Conservation (phyloP, 2,888 invertebrate genomes). For the Ophion slaviceki region DNA sequence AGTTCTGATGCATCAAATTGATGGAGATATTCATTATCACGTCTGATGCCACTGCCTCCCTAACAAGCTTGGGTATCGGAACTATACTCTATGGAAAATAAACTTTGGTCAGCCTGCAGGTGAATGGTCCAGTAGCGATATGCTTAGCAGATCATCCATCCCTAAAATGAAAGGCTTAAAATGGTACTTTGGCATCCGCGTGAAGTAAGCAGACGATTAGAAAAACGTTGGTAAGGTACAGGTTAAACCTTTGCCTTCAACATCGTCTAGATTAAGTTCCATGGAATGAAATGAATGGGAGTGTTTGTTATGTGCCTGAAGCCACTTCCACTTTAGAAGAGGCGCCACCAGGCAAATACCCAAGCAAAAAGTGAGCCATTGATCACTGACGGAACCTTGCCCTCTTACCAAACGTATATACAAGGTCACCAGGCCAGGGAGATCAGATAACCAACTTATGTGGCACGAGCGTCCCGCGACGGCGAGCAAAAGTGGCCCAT, state of each 20-base stretch:
- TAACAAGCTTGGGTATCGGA: neutral
- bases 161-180: neutral
- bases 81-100: neutral
- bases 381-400: slow-evolving; percentile 20
- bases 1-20: neutral
- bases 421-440: slow-evolving; percentile 6
- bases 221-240: too few relatives aligned
- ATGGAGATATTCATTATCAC: neutral
- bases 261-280: too few relatives aligned
- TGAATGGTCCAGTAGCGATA: too few relatives aligned
- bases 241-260: too few relatives aligned
- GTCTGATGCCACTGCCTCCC: neutral
- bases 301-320: neutral
- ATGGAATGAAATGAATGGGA: too few relatives aligned
- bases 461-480: neutral
- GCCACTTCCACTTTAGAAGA: neutral
- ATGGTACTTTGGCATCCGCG: neutral
- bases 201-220: neutral
- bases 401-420: slow-evolving; percentile 15
- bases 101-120: neutral
- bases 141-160: neutral
- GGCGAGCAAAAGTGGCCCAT: slow-evolving; percentile 24
- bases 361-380: slow-evolving; percentile 19
- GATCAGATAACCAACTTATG: slow-evolving; percentile 24
- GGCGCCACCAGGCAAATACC: neutral